Evolutionary conservation across 1,140 invertebrate genomes (phyloP).

Genomic region (Oreohelix idahoensis): DNA sequence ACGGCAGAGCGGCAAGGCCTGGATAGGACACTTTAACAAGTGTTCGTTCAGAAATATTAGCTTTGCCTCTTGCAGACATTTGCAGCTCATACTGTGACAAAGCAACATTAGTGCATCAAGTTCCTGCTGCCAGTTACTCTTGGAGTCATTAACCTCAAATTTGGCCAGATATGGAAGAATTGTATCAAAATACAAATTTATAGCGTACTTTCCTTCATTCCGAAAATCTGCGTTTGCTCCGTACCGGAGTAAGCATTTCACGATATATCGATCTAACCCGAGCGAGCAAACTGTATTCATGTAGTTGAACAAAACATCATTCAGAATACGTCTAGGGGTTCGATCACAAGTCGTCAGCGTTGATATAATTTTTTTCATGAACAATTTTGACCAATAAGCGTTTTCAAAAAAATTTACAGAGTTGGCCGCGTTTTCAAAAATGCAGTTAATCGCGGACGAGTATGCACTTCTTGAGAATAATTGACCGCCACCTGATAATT

Average conservation of each 20-base stretch:
- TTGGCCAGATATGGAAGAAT: constrained; percentile 35
- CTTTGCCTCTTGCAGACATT: constrained; percentile 3
- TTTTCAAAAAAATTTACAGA: constrained; percentile 30
- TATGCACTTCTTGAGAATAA: neutral
- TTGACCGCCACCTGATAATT: neutral
- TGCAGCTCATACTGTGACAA: neutral
- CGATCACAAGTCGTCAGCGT: constrained; percentile 8
- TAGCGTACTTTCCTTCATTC: constrained; percentile 18
- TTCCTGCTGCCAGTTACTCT: neutral
- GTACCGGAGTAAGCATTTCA: constrained; percentile 15
- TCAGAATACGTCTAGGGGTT: neutral
- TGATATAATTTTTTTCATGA: constrained; percentile 34
- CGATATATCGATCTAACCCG: constrained; percentile 11
- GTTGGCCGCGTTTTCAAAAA: constrained; percentile 8
- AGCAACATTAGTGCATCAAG: constrained; percentile 14
- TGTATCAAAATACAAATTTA: constrained; percentile 31
- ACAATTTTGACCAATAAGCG: constrained; percentile 2
- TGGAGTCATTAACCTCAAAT: constrained; percentile 19
- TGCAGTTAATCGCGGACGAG: constrained; percentile 31
- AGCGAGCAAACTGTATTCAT: neutral
- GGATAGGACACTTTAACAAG: constrained; percentile 20
- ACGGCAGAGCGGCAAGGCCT: constrained; percentile 18
- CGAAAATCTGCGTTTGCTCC: constrained; percentile 32
- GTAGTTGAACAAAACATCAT: constrained; percentile 33
- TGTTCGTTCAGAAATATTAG: constrained; percentile 28